A percentile compares a stretch with the other conserved stretches of the same genome.
These are phyloP conservation scores for Delphinus delphis DNA, from an alignment of 2,113 vertebrate species.

Conservation along the genomic window DNA sequence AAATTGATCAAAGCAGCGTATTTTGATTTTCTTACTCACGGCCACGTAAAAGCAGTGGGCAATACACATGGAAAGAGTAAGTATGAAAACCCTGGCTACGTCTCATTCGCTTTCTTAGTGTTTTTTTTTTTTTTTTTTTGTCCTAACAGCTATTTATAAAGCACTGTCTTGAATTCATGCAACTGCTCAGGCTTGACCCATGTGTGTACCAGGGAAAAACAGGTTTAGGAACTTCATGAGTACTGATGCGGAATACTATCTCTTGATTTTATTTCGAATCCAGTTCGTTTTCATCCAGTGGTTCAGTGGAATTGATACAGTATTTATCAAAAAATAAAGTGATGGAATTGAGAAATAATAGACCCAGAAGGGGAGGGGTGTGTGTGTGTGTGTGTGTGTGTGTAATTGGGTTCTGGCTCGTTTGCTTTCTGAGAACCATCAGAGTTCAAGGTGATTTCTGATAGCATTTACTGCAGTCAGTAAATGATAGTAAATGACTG, in stretches of 20 bases:
- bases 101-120: background rate
- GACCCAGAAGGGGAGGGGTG: background rate
- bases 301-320: background rate
- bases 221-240: background rate
- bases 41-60: background rate
- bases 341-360: background rate
- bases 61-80: background rate
- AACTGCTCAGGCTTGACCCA: constrained; percentile 49
- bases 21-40: background rate
- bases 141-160: constrained; percentile 52
- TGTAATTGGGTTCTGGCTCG: background rate
- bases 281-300: background rate
- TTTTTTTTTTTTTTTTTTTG: background rate
- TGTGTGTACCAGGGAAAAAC: background rate
- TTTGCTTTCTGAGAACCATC: background rate
- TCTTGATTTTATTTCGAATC: background rate
- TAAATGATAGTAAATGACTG: too few species aligned
- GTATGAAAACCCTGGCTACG: background rate
- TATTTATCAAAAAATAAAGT: background rate
- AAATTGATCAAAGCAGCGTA: constrained; percentile 15
- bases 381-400: background rate
- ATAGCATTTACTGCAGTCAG: accelerated
- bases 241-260: accelerated
- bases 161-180: background rate
- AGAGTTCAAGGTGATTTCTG: background rate